Base-by-base conservation (phyloP, 2,888 invertebrate genomes). In the Clivina fossor region DNA sequence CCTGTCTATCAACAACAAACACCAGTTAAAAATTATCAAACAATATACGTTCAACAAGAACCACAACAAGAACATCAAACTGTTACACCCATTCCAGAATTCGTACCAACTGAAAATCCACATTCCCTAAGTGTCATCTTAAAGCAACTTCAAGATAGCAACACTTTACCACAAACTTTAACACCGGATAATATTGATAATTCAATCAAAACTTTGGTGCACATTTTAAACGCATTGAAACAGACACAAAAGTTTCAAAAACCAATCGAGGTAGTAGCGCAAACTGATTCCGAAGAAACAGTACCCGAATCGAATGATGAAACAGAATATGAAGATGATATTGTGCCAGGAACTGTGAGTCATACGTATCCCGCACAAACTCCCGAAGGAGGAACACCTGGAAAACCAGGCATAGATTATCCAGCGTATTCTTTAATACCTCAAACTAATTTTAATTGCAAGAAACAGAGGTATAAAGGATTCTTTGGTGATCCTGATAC, bases 401-500 rank as follows among this genome's bases (percentile, higher is more conserved):
- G 86, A 7, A 77, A 76, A 63, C 85, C 92, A 0, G 88, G 88
- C 5, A 76, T 88, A 4, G 92, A 93, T 74, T 93, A 92, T 72
- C 92, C 92, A 0, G 85, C 82, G 20, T 80, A 88, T 46, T 80
- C 84, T 1, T 78, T 76, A 22, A 91, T 92, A 57, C 92, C 92
- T 0, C 76, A 78, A 57, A 92, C 92, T 0, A 79, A 76, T 60
- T 92, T 92, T 70, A 83, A 83, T 67, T 93, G 92, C 73, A 88
- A 88, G 65, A 82, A 87, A 58, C 92, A 93, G 69, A 78, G 92
- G 18, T 92, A 93, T 72, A 92, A 92, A 67, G 92, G 92, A 57
- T 93, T 92, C 75, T 92, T 92, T 66, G 92, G 91, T 2, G 92
- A 93, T 74, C 88, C 91, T 8, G 88, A 88, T 64, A 90, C 92